phyloP scores from a whole-genome alignment of 2,888 invertebrate species.

The Drosophila prolongata region DNA sequence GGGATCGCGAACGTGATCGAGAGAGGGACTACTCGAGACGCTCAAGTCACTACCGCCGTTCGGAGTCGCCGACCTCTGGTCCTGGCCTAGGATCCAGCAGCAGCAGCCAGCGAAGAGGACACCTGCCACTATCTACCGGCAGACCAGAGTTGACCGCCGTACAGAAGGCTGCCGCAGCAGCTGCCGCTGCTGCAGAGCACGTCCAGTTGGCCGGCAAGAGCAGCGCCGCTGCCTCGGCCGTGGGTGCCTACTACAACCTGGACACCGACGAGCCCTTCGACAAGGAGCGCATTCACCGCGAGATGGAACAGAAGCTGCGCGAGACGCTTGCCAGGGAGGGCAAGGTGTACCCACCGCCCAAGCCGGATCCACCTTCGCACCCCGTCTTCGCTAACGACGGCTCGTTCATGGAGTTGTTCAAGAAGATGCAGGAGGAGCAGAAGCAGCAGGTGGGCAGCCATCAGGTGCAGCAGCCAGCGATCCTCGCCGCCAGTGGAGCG shows the following conservation, averaged over 20 bases:
- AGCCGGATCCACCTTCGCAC: constrained; percentile 86
- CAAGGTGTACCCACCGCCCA: constrained; percentile 86
- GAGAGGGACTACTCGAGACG: constrained; percentile 52
- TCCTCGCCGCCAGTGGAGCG: constrained; percentile 1
- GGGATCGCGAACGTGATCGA: constrained; percentile 42
- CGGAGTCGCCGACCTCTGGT: constrained; percentile 25
- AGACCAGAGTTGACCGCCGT: constrained; percentile 22
- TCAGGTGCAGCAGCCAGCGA: constrained; percentile 6
- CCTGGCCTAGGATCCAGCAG: constrained; percentile 4
- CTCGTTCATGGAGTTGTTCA: constrained; percentile 95
- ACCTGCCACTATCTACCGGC: background rate
- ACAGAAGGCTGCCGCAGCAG: constrained; percentile 18
- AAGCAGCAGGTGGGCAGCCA: constrained; percentile 30
- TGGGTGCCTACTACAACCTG: constrained; percentile 78
- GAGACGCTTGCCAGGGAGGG: constrained; percentile 83
- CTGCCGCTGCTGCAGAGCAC: constrained; percentile 16
- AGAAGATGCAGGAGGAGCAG: constrained; percentile 89
- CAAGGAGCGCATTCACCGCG: constrained; percentile 83
- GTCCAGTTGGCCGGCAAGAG: constrained; percentile 16
- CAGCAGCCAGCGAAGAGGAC: constrained; percentile 13
- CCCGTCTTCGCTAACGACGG: constrained; percentile 90
- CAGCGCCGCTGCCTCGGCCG: constrained; percentile 43
- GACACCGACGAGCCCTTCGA: constrained; percentile 82
- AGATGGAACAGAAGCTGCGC: constrained; percentile 84
- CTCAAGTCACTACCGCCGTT: constrained; percentile 50